These are phyloP conservation scores for Baryphthengus martii DNA, from an alignment of 2,113 vertebrate species.

Conservation along the genomic window DNA sequence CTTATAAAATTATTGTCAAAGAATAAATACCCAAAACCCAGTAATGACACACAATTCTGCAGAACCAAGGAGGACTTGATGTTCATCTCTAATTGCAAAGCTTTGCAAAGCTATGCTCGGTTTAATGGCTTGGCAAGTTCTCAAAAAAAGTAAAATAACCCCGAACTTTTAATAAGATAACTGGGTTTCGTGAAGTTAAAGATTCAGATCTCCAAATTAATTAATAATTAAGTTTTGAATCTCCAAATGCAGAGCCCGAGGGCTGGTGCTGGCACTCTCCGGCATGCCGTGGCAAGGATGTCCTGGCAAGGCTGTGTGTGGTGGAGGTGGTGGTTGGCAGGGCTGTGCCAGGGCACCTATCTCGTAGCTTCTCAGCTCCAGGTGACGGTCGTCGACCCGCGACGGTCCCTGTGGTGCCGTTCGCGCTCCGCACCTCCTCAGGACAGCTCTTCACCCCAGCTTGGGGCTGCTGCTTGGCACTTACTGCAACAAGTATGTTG, in stretches of 20 bases:
- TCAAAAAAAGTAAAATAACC: neutral
- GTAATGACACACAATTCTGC: too few relatives aligned
- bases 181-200: neutral
- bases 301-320: neutral
- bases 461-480: neutral
- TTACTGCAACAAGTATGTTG: neutral
- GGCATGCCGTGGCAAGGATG: fast-evolving
- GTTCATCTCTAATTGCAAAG: neutral
- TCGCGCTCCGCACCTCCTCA: neutral
- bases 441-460: neutral
- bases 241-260: fast-evolving
- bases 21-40: neutral
- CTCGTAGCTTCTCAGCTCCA: neutral
- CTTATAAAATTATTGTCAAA: neutral
- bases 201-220: neutral
- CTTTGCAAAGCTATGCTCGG: neutral
- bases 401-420: fast-evolving
- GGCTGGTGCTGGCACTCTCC: neutral
- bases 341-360: neutral
- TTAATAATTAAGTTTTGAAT: fast-evolving
- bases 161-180: neutral
- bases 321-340: neutral
- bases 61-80: neutral
- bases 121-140: neutral
- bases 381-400: neutral